Conservation (phyloP, 2,113 vertebrate genomes). For the Numida meleagris region DNA sequence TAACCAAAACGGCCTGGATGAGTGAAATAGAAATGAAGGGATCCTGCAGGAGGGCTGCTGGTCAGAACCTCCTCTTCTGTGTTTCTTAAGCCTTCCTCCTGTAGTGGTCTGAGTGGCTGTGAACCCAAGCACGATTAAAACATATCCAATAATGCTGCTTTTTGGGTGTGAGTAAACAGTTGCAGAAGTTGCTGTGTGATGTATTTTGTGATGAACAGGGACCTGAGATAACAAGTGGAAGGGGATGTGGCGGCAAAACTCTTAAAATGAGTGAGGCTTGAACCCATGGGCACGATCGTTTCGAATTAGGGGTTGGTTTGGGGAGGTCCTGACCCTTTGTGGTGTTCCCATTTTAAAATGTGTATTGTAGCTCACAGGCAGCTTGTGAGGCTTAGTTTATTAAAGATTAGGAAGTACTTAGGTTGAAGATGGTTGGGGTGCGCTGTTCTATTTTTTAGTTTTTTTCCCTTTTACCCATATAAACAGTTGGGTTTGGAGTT, state of each 20-base stretch:
- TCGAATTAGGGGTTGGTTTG: not conserved
- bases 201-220: not conserved
- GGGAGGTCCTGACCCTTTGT: not conserved
- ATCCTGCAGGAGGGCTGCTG: not conserved
- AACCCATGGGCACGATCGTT: fast-evolving
- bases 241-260: not conserved
- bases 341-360: not conserved
- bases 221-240: not conserved
- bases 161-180: not conserved
- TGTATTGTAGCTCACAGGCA: not conserved
- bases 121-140: not conserved
- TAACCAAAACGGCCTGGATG: not conserved
- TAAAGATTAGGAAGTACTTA: not conserved
- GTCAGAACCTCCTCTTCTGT: not conserved
- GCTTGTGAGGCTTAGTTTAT: not conserved
- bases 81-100: not conserved
- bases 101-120: not conserved
- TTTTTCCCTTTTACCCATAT: not conserved
- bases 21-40: not conserved
- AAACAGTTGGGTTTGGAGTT: not conserved
- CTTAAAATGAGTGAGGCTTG: not conserved
- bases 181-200: not conserved
- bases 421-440: not conserved
- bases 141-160: not conserved
- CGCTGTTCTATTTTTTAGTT: not conserved